Evolutionary conservation across 2,113 vertebrate species (phyloP), one percentile per base, ranked within the genome.

Genomic region (Nothoprocta pentlandii): DNA sequence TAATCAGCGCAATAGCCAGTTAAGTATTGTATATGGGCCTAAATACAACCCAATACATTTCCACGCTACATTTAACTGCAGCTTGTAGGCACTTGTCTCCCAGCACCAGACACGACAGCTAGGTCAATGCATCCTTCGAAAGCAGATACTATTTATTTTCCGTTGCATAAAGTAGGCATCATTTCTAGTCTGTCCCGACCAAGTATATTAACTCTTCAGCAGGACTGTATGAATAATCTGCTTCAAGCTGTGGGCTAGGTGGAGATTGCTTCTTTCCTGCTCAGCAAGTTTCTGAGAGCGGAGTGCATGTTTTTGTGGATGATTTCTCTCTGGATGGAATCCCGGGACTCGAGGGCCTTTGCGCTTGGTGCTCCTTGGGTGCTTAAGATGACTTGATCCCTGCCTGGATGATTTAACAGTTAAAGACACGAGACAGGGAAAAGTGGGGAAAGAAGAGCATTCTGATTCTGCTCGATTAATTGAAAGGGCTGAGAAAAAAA

Each of bases 41-140:
- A 97, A 97, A 97, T 96, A 94, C 89, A 96, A 80, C 83, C 92
- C 96, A 95, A 96, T 95, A 96, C 69, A 94, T 96, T 97, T 96
- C 92, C 96, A 96, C 41, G 78, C 85, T 80, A 82, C 96, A 96
- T 97, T 97, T 96, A 93, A 69, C 85, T 87, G 90, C 84, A 85
- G 71, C 94, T 77, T 86, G 94, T 94, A 92, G 92, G 84, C 93
- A 91, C 89, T 95, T 92, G 86, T 94, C 93, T 96, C 90, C 8
- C 71, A 71, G 90, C 78, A 85, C 83, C 95, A 92, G 94, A 93
- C 90, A 94, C 0, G 6, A 93, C 64, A 94, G 69, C 90, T 96
- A 20, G 5, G 83, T 90, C 95, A 93, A 87, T 74, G 85, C 66
- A 87, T 89, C 91, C 87, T 96, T 93, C 1, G 16, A 89, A 92